Evolutionary conservation across 2,888 invertebrate species (phyloP).

Genomic region (Drosophila aldrichi): DNA sequence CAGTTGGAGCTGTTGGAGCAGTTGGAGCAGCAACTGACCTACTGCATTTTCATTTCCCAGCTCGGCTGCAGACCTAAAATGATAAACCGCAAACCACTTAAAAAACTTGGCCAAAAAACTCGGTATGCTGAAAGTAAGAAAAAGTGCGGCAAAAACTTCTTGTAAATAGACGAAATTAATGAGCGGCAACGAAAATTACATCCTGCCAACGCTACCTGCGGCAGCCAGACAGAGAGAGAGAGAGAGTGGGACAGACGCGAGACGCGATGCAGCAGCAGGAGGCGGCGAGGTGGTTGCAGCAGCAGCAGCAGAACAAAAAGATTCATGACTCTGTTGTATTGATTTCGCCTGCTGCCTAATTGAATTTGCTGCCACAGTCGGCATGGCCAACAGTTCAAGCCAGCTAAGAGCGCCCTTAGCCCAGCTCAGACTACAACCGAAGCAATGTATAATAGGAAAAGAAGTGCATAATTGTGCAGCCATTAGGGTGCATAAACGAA

Average conservation of each 20-base stretch:
- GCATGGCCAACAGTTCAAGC: neutral
- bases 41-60: slow-evolving; percentile 58
- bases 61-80: slow-evolving; percentile 46
- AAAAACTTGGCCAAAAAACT: slow-evolving; percentile 54
- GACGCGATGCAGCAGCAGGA: neutral
- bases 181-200: slow-evolving; percentile 55
- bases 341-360: slow-evolving; percentile 43
- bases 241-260: no score
- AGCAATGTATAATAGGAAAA: neutral
- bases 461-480: slow-evolving; percentile 2
- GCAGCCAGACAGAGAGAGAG: neutral
- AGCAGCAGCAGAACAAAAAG: slow-evolving; percentile 9
- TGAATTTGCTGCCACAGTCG: slow-evolving; percentile 29
- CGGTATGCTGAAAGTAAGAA: neutral
- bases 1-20: neutral
- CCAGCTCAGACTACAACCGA: neutral
- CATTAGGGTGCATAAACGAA: neutral
- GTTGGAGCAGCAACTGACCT: slow-evolving; percentile 21
- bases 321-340: slow-evolving; percentile 43
- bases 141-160: slow-evolving; percentile 50
- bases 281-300: neutral
- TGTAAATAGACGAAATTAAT: slow-evolving; percentile 76
- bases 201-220: slow-evolving; percentile 22
- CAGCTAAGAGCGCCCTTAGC: slow-evolving; percentile 3
- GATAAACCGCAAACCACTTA: slow-evolving; percentile 76